These are phyloP conservation scores for Drosophila paranaensis DNA, from an alignment of 2,888 invertebrate genomes.

Conservation along the genomic window DNA sequence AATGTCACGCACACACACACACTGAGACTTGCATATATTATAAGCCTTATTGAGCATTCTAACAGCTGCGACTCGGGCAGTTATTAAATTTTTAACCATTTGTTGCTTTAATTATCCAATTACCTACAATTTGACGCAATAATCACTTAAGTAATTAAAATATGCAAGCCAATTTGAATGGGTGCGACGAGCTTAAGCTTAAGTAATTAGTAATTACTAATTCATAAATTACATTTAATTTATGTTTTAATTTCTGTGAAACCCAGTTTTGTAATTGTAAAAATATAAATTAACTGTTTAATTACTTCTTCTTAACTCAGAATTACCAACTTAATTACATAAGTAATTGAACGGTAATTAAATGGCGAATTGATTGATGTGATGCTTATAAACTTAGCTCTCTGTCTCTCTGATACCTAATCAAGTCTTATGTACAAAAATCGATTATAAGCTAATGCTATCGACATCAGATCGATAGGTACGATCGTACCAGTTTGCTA, in stretches of 20 bases:
- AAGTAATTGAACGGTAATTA: neutral
- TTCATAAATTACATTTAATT: neutral
- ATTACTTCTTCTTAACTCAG: neutral
- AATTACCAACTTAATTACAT: neutral
- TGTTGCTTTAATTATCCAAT: neutral
- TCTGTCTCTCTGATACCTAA: neutral
- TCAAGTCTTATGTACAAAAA: too few relatives aligned
- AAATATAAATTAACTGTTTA: neutral
- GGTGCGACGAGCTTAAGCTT: neutral
- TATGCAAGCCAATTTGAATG: neutral
- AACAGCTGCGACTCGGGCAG: neutral
- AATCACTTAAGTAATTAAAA: slow-evolving; percentile 15
- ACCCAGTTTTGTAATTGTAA: too few relatives aligned
- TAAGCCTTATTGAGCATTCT: neutral
- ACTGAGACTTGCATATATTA: slow-evolving; percentile 1
- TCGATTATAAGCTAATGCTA: too few relatives aligned
- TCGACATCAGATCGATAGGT: too few relatives aligned
- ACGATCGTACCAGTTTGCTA: too few relatives aligned
- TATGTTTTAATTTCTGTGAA: too few relatives aligned
- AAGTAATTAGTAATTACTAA: neutral
- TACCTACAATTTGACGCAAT: neutral
- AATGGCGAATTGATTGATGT: neutral
- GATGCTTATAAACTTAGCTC: neutral
- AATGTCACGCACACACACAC: slow-evolving; percentile 12
- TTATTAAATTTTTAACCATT: neutral